Evolutionary conservation across 2,113 vertebrate genomes (phyloP).

Genomic region (Marmota monax): DNA sequence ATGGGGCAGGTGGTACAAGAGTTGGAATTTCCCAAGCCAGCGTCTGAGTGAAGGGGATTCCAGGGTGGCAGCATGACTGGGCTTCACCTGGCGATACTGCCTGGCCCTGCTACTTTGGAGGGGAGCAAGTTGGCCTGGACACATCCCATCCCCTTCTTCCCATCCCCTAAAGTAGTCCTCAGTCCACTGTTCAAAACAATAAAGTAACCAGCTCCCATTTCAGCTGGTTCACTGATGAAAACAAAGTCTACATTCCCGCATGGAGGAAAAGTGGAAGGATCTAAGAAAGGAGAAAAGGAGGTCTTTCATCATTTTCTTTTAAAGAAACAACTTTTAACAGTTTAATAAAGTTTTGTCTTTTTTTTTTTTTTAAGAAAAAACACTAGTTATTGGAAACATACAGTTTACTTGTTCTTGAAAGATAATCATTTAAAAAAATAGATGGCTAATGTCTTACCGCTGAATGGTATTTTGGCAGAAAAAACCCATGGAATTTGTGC

Average conservation of each 20-base stretch:
- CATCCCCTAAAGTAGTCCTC: neutral
- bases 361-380: slow-evolving; percentile 15
- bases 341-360: neutral
- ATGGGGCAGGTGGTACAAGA: neutral
- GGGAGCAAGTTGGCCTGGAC: neutral
- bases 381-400: neutral
- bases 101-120: neutral
- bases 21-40: neutral
- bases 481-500: neutral
- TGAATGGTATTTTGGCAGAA: neutral
- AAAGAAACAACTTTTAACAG: neutral
- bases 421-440: slow-evolving; percentile 17
- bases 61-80: neutral
- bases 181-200: neutral
- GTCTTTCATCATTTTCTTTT: neutral
- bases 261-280: neutral
- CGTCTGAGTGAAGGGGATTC: too few relatives aligned
- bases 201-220: neutral
- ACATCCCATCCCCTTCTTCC: neutral
- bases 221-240: neutral
- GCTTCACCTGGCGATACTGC: neutral
- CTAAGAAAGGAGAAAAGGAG: neutral
- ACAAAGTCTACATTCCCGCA: neutral
- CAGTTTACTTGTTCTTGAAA: slow-evolving; percentile 49
- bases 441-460: neutral